Evolutionary conservation across 2,113 vertebrate species (phyloP).

Genomic region (Mungos mungo): DNA sequence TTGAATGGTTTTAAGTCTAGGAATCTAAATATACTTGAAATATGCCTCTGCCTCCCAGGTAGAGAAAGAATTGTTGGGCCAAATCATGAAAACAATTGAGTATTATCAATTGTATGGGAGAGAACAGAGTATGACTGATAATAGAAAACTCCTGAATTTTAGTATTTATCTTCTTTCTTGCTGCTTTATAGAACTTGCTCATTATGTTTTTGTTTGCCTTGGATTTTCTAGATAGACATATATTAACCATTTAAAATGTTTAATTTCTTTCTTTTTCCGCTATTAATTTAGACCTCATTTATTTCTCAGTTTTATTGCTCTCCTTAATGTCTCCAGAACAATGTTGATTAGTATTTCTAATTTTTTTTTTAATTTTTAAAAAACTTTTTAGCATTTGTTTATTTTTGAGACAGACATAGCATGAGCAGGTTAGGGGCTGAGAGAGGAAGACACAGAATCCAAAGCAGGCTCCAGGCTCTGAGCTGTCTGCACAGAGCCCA

Average conservation of each 20-base stretch:
- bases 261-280: background rate
- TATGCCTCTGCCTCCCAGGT: background rate
- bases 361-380: no score
- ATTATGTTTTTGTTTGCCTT: background rate
- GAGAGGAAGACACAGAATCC: no score
- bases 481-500: no score
- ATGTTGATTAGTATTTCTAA: background rate
- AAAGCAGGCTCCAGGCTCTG: no score
- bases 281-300: background rate
- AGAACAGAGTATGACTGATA: background rate
- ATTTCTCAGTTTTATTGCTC: background rate
- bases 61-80: background rate
- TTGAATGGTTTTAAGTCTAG: background rate
- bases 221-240: background rate
- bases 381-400: no score
- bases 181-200: background rate
- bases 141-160: background rate
- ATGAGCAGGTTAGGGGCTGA: no score
- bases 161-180: background rate
- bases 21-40: background rate
- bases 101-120: background rate
- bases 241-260: background rate
- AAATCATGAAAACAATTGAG: background rate
- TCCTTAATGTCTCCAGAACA: background rate
- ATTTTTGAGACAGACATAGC: no score